Conservation (phyloP, 2,797 vertebrate species). For the Coendou prehensilis region DNA sequence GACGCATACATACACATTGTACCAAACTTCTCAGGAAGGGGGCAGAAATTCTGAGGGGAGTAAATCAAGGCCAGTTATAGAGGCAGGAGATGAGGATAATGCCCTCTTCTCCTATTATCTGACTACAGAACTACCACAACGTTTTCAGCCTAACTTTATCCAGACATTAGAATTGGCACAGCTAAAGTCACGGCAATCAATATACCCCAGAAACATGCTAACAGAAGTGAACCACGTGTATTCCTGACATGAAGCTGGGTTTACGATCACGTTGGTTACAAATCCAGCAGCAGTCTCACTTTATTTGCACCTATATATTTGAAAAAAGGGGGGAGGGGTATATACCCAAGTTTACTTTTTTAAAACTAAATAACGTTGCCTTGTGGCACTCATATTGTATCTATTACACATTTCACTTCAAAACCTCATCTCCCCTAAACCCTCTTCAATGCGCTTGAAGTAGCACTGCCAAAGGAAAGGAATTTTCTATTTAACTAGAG, state of each 20-base stretch:
- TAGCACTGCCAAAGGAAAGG: constrained; percentile 91
- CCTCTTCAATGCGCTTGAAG: constrained; percentile 91
- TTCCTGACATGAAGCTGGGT: neutral
- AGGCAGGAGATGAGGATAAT: neutral
- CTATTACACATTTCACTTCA: constrained; percentile 93
- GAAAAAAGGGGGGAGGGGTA: constrained; percentile 55
- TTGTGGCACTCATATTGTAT: constrained; percentile 90
- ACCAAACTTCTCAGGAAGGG: neutral
- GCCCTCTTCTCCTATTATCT: neutral
- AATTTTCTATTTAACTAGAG: constrained; percentile 93
- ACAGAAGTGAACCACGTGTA: constrained; percentile 1
- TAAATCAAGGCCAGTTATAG: neutral
- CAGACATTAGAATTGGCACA: neutral
- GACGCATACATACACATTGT: neutral
- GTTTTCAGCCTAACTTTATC: neutral
- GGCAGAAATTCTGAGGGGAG: neutral
- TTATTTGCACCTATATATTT: constrained; percentile 85
- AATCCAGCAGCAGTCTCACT: constrained; percentile 51
- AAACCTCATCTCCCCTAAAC: constrained; percentile 92
- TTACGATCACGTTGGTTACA: neutral
- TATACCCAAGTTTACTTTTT: constrained; percentile 88
- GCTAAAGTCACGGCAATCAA: constrained; percentile 40
- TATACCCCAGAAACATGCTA: neutral
- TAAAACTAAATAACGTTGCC: constrained; percentile 90
- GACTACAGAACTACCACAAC: neutral